A percentile compares a stretch with the other conserved stretches of the same genome.
Evolutionary conservation across 2,888 invertebrate species (phyloP).

Genomic region (Agonopterix heracliana): DNA sequence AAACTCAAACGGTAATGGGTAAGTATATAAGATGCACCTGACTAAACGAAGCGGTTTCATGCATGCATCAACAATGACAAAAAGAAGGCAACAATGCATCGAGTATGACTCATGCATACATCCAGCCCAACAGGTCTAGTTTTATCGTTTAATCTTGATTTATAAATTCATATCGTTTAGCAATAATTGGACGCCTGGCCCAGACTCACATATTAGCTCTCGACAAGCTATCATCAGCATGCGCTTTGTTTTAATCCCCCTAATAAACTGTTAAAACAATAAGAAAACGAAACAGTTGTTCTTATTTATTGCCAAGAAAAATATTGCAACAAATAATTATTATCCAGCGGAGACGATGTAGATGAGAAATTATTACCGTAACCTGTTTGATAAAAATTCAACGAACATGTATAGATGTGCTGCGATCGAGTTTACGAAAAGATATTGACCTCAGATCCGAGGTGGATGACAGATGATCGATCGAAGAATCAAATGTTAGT

Average conservation of each 20-base stretch:
- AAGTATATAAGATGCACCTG: no score
- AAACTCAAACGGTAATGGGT: no score
- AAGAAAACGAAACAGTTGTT: conserved; percentile 11
- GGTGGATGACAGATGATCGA: conserved; percentile 66
- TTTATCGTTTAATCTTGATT: conserved; percentile 33
- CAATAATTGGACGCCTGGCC: conserved; percentile 43
- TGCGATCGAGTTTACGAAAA: conserved; percentile 52
- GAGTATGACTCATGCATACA: conserved; percentile 26
- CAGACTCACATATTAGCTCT: conserved; percentile 32
- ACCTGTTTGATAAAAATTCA: conserved; percentile 60
- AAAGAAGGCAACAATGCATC: conserved; percentile 19
- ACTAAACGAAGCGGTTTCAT: no score
- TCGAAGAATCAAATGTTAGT: conserved; percentile 47
- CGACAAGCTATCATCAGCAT: conserved; percentile 40
- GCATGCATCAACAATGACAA: conserved; percentile 16
- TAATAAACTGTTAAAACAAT: conserved; percentile 20
- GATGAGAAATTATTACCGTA: conserved; percentile 33
- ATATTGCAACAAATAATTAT: conserved; percentile 20
- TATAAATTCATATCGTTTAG: conserved; percentile 52
- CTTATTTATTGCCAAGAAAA: conserved; percentile 18
- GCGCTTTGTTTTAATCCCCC: conserved; percentile 34
- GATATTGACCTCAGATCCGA: conserved; percentile 63
- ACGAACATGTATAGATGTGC: conserved; percentile 37
- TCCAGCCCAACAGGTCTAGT: conserved; percentile 21
- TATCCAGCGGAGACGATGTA: conserved; percentile 16